Base-by-base conservation (phyloP, 2,888 invertebrate species). In the Tanaodytes sp. region DNA sequence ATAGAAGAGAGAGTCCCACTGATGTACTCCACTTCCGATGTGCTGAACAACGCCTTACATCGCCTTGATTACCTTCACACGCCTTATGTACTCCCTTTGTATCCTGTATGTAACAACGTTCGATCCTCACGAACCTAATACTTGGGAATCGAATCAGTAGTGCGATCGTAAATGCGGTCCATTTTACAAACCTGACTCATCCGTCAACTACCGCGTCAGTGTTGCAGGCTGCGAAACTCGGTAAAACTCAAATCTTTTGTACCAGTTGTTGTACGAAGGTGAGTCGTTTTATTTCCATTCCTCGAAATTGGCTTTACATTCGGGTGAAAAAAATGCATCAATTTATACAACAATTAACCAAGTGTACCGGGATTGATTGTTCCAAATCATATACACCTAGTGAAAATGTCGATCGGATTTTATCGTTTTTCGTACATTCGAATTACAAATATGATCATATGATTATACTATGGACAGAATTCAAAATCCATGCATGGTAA, bases 1-100 rank as follows among this genome's bases (percentile, higher is more conserved):
- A 77, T 82, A 84, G 84, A 84, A 80, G 84, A 84, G 75, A 82
- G 83, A 80, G 82, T 84, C 79, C 84, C 84, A 80, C 80, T 84
- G 81, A 84, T 84, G 81, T 84, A 84, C 77, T 84, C 84, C 73
- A 84, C 80, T 76, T 79, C 82, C 75, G 83, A 84, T 76, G 82
- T 84, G 79, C 80, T 84, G 80, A 82, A 80, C 83, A 84, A 84
- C 81, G 81, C 84, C 78, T 80, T 84, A 75, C 84, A 84, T 80
- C 83, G 82, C 76, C 79, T 79, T 76, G 82, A 81, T 74, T 79
- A 80, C 77, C 78, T 79, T 77, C 79, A 79, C 74, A 77, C 79
- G 76, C 78, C 82, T 74, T 71, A 70, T 68, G 63, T 80, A 75
- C 77, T 79, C 67, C 76, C 79, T 67, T 74, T 77, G 74, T 76